These are phyloP conservation scores for Eupsittula cactorum DNA, from an alignment of 2,113 vertebrate genomes.

Conservation along the genomic window DNA sequence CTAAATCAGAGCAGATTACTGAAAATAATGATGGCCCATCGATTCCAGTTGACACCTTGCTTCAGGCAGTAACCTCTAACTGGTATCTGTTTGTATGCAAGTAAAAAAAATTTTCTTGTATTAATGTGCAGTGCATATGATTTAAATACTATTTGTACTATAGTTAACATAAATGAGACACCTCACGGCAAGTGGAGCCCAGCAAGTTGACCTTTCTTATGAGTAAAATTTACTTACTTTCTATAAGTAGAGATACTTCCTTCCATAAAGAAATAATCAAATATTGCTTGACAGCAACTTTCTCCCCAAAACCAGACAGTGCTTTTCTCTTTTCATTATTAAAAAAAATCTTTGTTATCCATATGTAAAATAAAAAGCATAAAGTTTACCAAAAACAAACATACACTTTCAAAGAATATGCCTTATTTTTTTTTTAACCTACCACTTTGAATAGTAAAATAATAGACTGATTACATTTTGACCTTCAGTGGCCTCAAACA, in stretches of 20 bases:
- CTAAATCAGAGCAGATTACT: slow-evolving; percentile 2
- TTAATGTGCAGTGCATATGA: background rate
- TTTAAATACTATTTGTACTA: background rate
- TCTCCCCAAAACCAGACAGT: background rate
- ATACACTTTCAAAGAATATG: background rate
- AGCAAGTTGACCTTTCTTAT: background rate
- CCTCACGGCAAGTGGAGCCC: background rate
- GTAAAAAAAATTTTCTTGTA: background rate
- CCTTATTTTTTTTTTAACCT: background rate
- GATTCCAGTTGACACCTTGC: background rate
- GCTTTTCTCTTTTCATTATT: background rate
- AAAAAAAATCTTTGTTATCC: background rate
- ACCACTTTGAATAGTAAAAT: background rate
- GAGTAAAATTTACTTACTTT: background rate
- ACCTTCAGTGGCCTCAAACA: background rate
- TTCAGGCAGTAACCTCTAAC: background rate
- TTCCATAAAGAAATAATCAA: background rate
- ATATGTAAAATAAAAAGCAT: background rate
- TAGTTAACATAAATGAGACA: background rate
- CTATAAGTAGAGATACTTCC: background rate
- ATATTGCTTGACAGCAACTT: background rate
- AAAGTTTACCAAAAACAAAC: background rate
- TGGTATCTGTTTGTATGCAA: background rate
- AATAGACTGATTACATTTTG: background rate
- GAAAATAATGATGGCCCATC: background rate